These are phyloP conservation scores for Orcinus orca DNA, from an alignment of 2,113 vertebrate genomes.

Conservation along the genomic window DNA sequence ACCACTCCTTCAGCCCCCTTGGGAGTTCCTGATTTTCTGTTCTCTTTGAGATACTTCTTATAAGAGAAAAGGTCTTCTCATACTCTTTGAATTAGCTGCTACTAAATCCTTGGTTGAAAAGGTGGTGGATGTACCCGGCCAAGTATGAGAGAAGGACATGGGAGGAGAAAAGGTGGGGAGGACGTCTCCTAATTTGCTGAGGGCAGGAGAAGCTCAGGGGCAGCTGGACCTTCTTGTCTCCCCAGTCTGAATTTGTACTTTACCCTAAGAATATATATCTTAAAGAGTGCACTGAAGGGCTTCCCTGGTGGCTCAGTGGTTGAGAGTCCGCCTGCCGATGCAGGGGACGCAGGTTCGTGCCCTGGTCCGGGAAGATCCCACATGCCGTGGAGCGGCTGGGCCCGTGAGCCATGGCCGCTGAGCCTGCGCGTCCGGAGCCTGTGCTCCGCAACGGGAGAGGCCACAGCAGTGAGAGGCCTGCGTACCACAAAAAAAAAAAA, in stretches of 20 bases:
- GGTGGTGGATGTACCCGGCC: not conserved
- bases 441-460: too few species aligned
- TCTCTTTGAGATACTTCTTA: not conserved
- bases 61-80: not conserved
- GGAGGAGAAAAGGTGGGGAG: too few species aligned
- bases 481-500: too few species aligned
- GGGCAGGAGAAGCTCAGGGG: not conserved
- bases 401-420: too few species aligned
- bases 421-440: too few species aligned
- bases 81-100: not conserved
- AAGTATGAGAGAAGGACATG: not conserved
- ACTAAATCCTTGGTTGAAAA: not conserved
- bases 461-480: too few species aligned
- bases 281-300: not conserved
- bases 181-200: not conserved
- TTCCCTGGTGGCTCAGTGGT: too few species aligned
- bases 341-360: too few species aligned
- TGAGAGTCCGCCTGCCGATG: too few species aligned
- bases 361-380: too few species aligned
- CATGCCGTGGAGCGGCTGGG: too few species aligned
- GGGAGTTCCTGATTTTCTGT: not conserved
- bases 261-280: not conserved
- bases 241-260: not conserved
- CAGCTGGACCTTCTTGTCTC: not conserved
- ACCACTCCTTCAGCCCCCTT: not conserved